Evolutionary conservation across 2,113 vertebrate species (phyloP).

Genomic region (Solea solea): DNA sequence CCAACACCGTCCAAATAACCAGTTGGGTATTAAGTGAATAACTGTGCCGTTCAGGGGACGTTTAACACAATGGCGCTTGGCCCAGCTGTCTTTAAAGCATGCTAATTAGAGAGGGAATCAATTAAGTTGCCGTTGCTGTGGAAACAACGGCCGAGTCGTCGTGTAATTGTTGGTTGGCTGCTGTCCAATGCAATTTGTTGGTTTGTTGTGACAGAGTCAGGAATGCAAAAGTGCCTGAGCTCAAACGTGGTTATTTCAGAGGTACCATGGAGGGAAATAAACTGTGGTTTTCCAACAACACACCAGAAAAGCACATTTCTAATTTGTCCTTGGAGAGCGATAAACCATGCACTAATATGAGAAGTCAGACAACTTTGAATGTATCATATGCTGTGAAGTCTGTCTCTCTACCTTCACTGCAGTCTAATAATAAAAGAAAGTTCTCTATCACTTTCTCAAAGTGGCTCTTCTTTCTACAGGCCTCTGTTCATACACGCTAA

Average conservation of each 20-base stretch:
- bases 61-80: constrained; percentile 60
- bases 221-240: constrained; percentile 4
- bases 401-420: constrained; percentile 13
- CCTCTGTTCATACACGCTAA: not conserved
- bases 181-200: constrained; percentile 41
- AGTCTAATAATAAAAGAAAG: constrained; percentile 5
- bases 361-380: constrained; percentile 9
- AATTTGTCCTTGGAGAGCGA: constrained; percentile 14
- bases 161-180: constrained; percentile 46
- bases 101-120: constrained; percentile 70
- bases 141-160: constrained; percentile 43
- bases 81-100: constrained; percentile 65
- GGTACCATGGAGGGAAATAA: not conserved
- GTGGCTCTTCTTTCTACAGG: not conserved
- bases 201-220: constrained; percentile 30
- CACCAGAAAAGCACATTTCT: constrained; percentile 13
- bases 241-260: constrained; percentile 11
- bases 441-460: constrained; percentile 18
- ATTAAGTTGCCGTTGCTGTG: constrained; percentile 54
- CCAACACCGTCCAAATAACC: constrained; percentile 40
- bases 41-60: constrained; percentile 32
- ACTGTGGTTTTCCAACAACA: constrained; percentile 1
- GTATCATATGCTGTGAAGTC: constrained; percentile 11
- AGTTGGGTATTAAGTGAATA: constrained; percentile 55
- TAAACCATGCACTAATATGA: constrained; percentile 1